Evolutionary conservation across 2,113 vertebrate species (phyloP).

Genomic region (Poeciliopsis turrubarensis): DNA sequence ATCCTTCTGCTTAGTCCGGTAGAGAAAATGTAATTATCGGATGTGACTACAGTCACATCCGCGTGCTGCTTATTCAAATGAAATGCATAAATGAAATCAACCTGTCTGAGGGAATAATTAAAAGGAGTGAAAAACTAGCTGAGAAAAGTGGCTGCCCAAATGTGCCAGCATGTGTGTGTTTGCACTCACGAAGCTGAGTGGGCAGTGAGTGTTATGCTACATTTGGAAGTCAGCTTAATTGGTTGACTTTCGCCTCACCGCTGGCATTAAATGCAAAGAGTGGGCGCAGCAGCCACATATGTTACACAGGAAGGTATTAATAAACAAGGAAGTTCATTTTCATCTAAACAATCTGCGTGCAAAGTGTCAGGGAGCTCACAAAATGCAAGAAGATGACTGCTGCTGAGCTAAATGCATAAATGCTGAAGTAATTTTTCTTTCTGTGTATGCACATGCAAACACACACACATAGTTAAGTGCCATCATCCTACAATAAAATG

Average conservation of each 20-base stretch:
- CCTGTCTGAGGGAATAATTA: conserved; percentile 54
- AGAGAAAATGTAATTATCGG: conserved; percentile 52
- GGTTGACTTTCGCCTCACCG: conserved; percentile 45
- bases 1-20: conserved; percentile 20
- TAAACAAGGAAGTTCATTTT: neutral
- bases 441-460: too few species aligned
- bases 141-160: neutral
- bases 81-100: conserved; percentile 61
- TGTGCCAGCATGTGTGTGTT: conserved; percentile 16
- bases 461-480: too few species aligned
- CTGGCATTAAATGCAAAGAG: conserved; percentile 15
- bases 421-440: too few species aligned
- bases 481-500: too few species aligned
- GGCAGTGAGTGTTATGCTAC: conserved; percentile 28
- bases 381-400: neutral
- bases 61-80: conserved; percentile 44
- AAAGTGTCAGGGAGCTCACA: neutral
- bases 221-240: conserved; percentile 52
- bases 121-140: conserved; percentile 11
- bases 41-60: conserved; percentile 33
- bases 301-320: neutral
- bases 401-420: too few species aligned
- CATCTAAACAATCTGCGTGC: neutral
- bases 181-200: conserved; percentile 25
- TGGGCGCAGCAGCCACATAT: neutral